Conservation (phyloP, 2,113 vertebrate genomes). For the Petromus typicus region DNA sequence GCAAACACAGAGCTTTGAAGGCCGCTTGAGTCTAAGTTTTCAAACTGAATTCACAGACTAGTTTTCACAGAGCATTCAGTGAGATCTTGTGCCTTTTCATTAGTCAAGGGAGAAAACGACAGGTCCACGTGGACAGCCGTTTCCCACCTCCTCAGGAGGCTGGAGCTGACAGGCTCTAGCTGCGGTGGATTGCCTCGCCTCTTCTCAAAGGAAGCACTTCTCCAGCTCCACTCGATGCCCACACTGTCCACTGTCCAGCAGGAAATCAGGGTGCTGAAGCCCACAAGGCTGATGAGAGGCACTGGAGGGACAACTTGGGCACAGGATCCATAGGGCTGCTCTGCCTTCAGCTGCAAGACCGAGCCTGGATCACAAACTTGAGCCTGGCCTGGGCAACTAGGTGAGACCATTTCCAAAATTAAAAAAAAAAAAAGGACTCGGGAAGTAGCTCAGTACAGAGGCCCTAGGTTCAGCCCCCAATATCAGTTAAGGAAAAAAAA, state of each 20-base stretch:
- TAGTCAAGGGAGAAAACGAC: background rate
- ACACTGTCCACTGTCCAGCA: background rate
- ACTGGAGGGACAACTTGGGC: background rate
- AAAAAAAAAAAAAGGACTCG: background rate
- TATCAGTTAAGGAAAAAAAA: background rate
- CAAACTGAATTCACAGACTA: constrained; percentile 70
- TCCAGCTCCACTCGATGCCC: background rate
- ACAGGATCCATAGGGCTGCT: background rate
- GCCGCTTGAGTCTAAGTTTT: constrained; percentile 46
- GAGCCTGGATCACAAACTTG: background rate
- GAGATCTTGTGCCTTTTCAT: constrained; percentile 48
- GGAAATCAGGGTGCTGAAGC: background rate
- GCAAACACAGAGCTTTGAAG: constrained; percentile 55
- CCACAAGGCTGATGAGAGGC: background rate
- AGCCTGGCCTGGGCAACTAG: background rate
- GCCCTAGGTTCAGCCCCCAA: background rate
- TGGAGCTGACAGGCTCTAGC: background rate
- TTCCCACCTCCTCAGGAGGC: background rate
- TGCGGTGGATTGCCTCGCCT: no score
- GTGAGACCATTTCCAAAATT: background rate
- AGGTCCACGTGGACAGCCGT: background rate
- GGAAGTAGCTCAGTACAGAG: background rate
- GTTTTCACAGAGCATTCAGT: constrained; percentile 73
- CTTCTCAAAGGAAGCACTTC: background rate
- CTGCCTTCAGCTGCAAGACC: background rate